phyloP scores from a whole-genome alignment of 2,113 vertebrate species.

The Podocnemis expansa region DNA sequence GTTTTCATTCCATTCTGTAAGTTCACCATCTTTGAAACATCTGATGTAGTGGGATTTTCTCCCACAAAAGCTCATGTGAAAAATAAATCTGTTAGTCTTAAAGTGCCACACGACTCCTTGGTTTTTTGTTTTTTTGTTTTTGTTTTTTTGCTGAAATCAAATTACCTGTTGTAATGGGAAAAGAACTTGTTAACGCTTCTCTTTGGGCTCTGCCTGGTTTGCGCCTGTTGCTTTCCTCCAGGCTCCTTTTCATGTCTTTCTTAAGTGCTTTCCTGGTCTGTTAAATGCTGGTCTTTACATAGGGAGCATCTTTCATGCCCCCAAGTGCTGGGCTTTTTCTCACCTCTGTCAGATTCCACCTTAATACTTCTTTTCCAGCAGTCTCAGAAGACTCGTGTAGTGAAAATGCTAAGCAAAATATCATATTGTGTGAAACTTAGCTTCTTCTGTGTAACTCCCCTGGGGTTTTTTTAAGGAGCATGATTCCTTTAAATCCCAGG shows the following conservation, averaged over 20 bases:
- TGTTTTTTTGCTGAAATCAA: too few species aligned
- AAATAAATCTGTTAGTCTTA: too few species aligned
- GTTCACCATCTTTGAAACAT: too few species aligned
- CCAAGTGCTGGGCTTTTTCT: neutral
- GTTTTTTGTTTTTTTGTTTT: too few species aligned
- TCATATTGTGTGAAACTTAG: neutral
- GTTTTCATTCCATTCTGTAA: too few species aligned
- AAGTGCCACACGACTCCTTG: too few species aligned
- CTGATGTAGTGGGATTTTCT: too few species aligned
- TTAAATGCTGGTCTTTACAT: neutral
- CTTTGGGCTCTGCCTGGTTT: neutral
- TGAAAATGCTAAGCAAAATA: neutral
- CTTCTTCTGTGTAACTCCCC: neutral
- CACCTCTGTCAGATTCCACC: neutral
- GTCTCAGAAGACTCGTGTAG: neutral
- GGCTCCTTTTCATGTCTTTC: neutral
- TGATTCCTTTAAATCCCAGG: too few species aligned
- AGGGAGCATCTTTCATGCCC: neutral
- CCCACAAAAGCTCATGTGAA: too few species aligned
- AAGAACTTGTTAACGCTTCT: too few species aligned
- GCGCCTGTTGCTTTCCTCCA: neutral
- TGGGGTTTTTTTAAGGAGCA: too few species aligned
- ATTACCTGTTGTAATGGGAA: too few species aligned
- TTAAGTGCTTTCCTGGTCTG: neutral
- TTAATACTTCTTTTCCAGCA: neutral